A percentile compares a stretch with the other conserved stretches of the same genome.
Evolutionary conservation across 1,140 invertebrate genomes (phyloP).

Genomic region (Conus ventricosus): DNA sequence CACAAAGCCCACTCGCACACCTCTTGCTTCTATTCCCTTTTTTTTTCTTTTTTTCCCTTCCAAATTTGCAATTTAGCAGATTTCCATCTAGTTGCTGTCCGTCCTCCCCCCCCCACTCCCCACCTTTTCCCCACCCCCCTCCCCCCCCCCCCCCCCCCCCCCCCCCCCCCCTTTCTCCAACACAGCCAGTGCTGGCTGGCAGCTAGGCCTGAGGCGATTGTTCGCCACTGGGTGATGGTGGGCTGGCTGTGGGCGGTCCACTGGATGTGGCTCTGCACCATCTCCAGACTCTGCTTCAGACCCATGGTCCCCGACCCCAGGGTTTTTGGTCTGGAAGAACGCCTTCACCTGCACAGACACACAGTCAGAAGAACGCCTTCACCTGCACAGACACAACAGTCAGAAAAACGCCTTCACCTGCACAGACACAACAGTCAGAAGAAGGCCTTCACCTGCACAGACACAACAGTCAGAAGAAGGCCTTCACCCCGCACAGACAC

Average conservation of each 20-base stretch:
- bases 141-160: too few relatives aligned
- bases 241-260: constrained; percentile 19
- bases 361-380: neutral
- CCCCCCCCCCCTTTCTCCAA: too few relatives aligned
- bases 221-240: constrained; percentile 18
- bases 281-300: constrained; percentile 35
- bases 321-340: constrained; percentile 36
- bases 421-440: too few relatives aligned
- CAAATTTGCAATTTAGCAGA: neutral
- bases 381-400: neutral
- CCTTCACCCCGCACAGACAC: neutral
- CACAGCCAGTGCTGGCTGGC: neutral
- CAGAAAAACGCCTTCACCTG: too few relatives aligned
- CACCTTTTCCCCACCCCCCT: too few relatives aligned
- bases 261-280: constrained; percentile 24
- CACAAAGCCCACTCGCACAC: neutral
- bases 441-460: too few relatives aligned
- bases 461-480: too few relatives aligned
- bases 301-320: constrained; percentile 23
- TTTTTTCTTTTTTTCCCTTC: neutral
- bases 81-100: neutral
- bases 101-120: too few relatives aligned
- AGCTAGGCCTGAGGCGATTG: neutral
- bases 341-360: constrained; percentile 15
- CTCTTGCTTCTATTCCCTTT: neutral